phyloP scores from a whole-genome alignment of 64 coral and sea anemone genomes.

The Actinia equina region DNA sequence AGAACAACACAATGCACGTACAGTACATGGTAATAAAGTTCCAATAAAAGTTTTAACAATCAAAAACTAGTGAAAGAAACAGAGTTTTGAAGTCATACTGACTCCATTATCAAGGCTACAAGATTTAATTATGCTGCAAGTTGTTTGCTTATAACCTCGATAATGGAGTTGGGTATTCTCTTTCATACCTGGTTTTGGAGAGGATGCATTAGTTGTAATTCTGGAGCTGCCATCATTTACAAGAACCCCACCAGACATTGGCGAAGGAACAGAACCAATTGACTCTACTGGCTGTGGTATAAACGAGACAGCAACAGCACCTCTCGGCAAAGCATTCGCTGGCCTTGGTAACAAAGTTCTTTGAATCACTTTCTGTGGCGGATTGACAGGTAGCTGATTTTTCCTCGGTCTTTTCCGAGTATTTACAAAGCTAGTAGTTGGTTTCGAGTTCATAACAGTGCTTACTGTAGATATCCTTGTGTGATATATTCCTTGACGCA shows the following conservation, averaged over 20 bases:
- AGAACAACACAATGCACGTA: too few species aligned
- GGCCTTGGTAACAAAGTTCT: slow-evolving; percentile 87
- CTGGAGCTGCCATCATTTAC: not conserved
- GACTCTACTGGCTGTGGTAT: slow-evolving; percentile 86
- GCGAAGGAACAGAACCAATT: slow-evolving; percentile 41
- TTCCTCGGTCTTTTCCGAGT: slow-evolving; percentile 11
- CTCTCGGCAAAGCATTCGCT: slow-evolving; percentile 68
- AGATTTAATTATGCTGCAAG: too few species aligned
- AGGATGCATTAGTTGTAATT: not conserved
- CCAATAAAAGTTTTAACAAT: too few species aligned
- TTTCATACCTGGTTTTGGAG: slow-evolving; percentile 6
- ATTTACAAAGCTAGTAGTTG: slow-evolving; percentile 7
- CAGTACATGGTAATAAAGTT: too few species aligned
- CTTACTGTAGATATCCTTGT: not conserved
- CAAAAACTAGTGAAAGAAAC: too few species aligned
- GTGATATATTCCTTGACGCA: not conserved
- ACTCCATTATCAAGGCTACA: too few species aligned
- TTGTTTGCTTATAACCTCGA: too few species aligned
- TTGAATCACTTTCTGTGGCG: slow-evolving; percentile 50
- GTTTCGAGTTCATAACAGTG: not conserved
- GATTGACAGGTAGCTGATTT: slow-evolving; percentile 39
- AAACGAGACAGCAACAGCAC: slow-evolving; percentile 92
- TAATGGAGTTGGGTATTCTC: not conserved
- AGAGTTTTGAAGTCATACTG: too few species aligned
- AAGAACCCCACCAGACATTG: not conserved